Base-by-base conservation (phyloP, 1,140 invertebrate species). In the Gryllus bimaculatus region DNA sequence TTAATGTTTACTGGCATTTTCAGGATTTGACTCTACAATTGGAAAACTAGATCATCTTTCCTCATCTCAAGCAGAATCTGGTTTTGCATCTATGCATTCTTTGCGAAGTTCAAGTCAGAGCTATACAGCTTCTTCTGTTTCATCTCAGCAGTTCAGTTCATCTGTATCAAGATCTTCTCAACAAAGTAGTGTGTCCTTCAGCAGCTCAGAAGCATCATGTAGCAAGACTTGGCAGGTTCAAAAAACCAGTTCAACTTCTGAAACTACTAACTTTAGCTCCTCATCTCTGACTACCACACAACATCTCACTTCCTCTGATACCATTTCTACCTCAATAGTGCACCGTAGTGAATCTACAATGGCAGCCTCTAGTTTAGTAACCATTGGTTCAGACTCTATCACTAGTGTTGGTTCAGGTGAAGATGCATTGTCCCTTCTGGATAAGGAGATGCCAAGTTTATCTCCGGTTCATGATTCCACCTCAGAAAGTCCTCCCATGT, bases 31-130 rank as follows among this genome's bases (percentile, higher is more conserved):
- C 54, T 21, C 78, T 15, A 39, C 74, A 10, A 47, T 79, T 10
- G 39, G 48, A 26, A 79, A 75, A 20, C 21, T 48, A 8, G 79
- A 80, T 47, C 26, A 76, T 8, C 79, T 79, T 10, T 79, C 80
- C 10, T 80, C 73, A 20, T 75, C 78, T 10, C 80, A 82, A 83
- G 48, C 80, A 83, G 54, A 90, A 84, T 91, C 91, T 79, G 93
- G 93, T 80, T 93, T 94, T 84, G 89, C 92, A 76, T 93, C 92
- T 7, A 90, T 93, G 87, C 90, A 91, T 80, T 91, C 89, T 39
- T 87, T 89, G 66, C 78, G 78, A 81, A 91, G 90, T 75, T 90
- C 89, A 47, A 88, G 88, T 7, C 89, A 90, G 81, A 90, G 89
- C 82, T 91, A 90, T 78, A 88, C 88, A 76, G 88, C 89, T 79